Percentiles rank a stretch among this genome's conserved stretches.
Evolutionary conservation across 2,888 invertebrate genomes (phyloP).

Genomic region (Drosophila cracens): DNA sequence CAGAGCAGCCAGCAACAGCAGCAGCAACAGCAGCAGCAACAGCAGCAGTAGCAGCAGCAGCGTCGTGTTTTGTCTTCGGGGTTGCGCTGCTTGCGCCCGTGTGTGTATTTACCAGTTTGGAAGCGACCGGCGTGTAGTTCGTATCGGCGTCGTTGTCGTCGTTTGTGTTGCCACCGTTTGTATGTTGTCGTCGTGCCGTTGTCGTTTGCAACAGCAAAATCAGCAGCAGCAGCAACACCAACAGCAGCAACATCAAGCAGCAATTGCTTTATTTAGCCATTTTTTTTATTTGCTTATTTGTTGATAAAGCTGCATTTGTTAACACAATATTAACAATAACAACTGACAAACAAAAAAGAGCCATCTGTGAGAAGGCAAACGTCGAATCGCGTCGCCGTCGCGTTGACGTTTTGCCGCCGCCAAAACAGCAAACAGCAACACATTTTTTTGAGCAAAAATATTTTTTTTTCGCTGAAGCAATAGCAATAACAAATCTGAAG

Average conservation of each 20-base stretch:
- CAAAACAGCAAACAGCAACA: slow-evolving; percentile 58
- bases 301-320: slow-evolving; percentile 6
- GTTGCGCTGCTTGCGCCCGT: slow-evolving; percentile 72
- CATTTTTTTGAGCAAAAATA: slow-evolving; percentile 24
- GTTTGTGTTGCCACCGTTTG: slow-evolving; percentile 45
- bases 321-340: slow-evolving; percentile 15
- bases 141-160: slow-evolving; percentile 81
- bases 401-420: slow-evolving; percentile 72
- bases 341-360: slow-evolving; percentile 9
- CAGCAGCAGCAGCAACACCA: slow-evolving; percentile 25
- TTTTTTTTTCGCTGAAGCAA: slow-evolving; percentile 10
- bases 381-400: slow-evolving; percentile 49
- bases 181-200: slow-evolving; percentile 53
- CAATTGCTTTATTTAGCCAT: background rate
- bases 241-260: slow-evolving; percentile 4
- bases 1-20: slow-evolving; percentile 31
- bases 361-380: slow-evolving; percentile 9
- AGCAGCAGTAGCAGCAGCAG: slow-evolving; percentile 14
- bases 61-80: slow-evolving; percentile 52
- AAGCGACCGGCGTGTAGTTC: slow-evolving; percentile 86
- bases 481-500: slow-evolving; percentile 24
- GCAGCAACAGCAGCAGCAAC: slow-evolving; percentile 1
- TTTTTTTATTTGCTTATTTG: background rate
- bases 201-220: slow-evolving; percentile 13
- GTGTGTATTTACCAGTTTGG: slow-evolving; percentile 85